Base-by-base conservation (phyloP, 2,888 invertebrate species). In the Tortricodes alternella region DNA sequence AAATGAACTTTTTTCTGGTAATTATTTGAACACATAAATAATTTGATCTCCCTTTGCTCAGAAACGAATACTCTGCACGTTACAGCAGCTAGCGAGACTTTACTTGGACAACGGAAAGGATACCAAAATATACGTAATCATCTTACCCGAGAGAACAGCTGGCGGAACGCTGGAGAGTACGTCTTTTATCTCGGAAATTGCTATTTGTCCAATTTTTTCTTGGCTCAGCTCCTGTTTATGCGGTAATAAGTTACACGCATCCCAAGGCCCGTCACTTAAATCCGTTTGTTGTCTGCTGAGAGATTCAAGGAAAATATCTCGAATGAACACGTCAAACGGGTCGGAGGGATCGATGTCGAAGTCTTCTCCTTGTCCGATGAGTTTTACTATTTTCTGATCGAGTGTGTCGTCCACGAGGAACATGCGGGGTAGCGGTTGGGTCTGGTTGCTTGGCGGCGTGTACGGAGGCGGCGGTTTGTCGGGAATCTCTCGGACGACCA, bases 401-500 rank as follows among this genome's bases (percentile, higher is more conserved):
- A 74, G 62, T 15, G 63, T 60, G 6, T 76, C 74, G 34, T 81
- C 83, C 0, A 74, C 48, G 1, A 63, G 52, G 64, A 83, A 88
- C 60, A 71, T 70, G 0, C 75, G 73, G 0, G 77, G 73, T 0
- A 67, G 66, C 57, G 72, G 80, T 0, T 74, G 65, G 2, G 57
- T 23, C 4, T 75, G 68, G 3, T 82, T 85, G 2, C 68, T 66
- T 0, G 89, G 89, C 9, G 88, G 89, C 0, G 85, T 89, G 71
- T 90, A 90, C 0, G 90, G 90, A 0, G 90, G 90, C 9, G 90
- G 90, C 0, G 90, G 90, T 59, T 90, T 90, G 66, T 90, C 90
- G 0, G 90, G 90, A 52, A 90, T 89, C 67, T 89, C 89, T 1
- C 90, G 79, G 0, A 89, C 85, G 1, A 82, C 84, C n/a, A 89